A percentile compares a stretch with the other conserved stretches of the same genome.
Conservation (phyloP, 2,797 vertebrate genomes). For the Halcyon leucocephala region DNA sequence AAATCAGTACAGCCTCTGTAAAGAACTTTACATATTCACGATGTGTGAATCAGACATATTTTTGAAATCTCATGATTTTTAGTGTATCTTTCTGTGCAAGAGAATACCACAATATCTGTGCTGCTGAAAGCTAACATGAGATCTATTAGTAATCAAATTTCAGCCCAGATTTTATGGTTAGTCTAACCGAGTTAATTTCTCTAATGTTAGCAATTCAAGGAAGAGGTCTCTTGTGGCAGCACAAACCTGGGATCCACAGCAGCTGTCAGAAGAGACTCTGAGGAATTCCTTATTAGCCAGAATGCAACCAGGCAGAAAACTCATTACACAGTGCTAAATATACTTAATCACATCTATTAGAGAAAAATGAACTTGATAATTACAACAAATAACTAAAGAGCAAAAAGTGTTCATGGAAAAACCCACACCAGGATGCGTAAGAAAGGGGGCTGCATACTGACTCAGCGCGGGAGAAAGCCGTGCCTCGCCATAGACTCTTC, state of each 20-base stretch:
- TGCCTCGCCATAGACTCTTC: not conserved
- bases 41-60: not conserved
- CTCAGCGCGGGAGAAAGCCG: not conserved
- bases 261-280: constrained; percentile 83
- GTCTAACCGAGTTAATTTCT: constrained; percentile 84
- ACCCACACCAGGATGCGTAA: constrained; percentile 39
- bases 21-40: not conserved
- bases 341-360: constrained; percentile 98
- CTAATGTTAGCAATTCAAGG: constrained; percentile 80
- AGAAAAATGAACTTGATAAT: constrained; percentile 87
- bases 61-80: not conserved
- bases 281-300: constrained; percentile 94
- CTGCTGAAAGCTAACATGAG: constrained; percentile 50
- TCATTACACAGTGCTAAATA: constrained; percentile 99
- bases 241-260: constrained; percentile 80
- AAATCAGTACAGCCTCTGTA: not conserved
- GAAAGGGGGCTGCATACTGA: not conserved
- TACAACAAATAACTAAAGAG: constrained; percentile 87
- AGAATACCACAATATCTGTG: not conserved
- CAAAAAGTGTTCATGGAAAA: constrained; percentile 72
- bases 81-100: not conserved
- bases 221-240: constrained; percentile 75
- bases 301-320: constrained; percentile 98
- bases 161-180: constrained; percentile 84
- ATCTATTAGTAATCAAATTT: constrained; percentile 83